These are phyloP conservation scores for Cyanocitta stelleri DNA, from an alignment of 2,113 vertebrate species.

Conservation along the genomic window DNA sequence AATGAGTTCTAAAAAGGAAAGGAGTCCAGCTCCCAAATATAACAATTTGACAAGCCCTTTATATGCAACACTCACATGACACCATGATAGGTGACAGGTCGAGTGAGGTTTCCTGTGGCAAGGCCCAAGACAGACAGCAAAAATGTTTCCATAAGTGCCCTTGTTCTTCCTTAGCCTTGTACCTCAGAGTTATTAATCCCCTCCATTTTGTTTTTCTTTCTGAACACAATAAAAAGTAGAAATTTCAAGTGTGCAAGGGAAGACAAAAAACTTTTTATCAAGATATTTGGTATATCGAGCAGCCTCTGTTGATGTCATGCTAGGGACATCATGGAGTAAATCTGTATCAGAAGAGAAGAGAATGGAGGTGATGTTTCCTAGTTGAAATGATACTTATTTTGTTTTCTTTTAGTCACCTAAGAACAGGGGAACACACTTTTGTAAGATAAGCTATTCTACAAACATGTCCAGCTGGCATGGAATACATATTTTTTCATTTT, in stretches of 20 bases:
- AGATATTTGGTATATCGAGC: not conserved
- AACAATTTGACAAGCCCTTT: not conserved
- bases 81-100: not conserved
- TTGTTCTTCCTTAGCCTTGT: not conserved
- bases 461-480: not conserved
- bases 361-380: not conserved
- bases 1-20: not conserved
- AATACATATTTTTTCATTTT: not conserved
- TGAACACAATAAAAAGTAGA: not conserved
- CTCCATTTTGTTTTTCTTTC: not conserved
- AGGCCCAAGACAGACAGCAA: not conserved
- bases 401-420: not conserved
- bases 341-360: not conserved
- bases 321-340: not conserved
- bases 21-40: not conserved
- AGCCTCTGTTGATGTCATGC: not conserved
- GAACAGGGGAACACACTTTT: not conserved
- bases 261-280: not conserved
- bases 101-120: not conserved
- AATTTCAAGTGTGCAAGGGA: not conserved
- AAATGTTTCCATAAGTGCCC: not conserved
- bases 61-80: not conserved
- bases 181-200: not conserved
- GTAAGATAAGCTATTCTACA: not conserved
- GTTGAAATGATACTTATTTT: not conserved